Base-by-base conservation (phyloP, 2,113 vertebrate species). In the Prunella himalayana region DNA sequence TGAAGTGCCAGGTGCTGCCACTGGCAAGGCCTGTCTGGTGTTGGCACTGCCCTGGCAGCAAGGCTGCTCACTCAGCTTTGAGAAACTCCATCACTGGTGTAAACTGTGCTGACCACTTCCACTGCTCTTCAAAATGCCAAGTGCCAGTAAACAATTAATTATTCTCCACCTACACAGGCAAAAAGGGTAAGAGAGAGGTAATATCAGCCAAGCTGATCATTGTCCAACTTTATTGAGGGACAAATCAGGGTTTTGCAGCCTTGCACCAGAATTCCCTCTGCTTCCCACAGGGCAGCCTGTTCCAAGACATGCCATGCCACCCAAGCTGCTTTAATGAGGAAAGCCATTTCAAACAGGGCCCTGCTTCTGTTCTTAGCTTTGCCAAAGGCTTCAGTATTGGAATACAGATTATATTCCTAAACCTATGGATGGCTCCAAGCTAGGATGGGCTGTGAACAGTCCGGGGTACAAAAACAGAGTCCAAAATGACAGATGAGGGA, bases 71-170 rank as follows among this genome's bases (percentile, higher is more conserved):
- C 4, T 7, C 28, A 2, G n/a, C 27, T 11, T 10, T 16, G 3
- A 28, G 31, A 28, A 17, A 13, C 24, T 7, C 57, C 11, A 15
- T 31, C 22, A 4, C 19, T 31, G 41, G 3, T 6, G 21, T 0
- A 49, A 25, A 10, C 12, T 0, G 0, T 27, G 37, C 41, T 61
- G 56, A 33, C 7, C 16, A 3, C 18, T 24, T 16, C 10, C 5
- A 33, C 7, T 1, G 4, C 15, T 15, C 59, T 50, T 28, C 37
- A 57, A 35, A 53, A 31, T 11, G 20, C 28, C 42, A 54, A 21
- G 42, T 11, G 16, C 30, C 28, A 28, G 13, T 13, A 33, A 42
- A 61, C 8, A 30, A 71, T 2, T 4, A n/a, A 7, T 42, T 87
- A 11, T 6, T 60, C 21, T 31, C 41, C 45, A 92, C 8, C 3